Conservation (phyloP, 92 coral and sea anemone genomes). For the Porites lobata region DNA sequence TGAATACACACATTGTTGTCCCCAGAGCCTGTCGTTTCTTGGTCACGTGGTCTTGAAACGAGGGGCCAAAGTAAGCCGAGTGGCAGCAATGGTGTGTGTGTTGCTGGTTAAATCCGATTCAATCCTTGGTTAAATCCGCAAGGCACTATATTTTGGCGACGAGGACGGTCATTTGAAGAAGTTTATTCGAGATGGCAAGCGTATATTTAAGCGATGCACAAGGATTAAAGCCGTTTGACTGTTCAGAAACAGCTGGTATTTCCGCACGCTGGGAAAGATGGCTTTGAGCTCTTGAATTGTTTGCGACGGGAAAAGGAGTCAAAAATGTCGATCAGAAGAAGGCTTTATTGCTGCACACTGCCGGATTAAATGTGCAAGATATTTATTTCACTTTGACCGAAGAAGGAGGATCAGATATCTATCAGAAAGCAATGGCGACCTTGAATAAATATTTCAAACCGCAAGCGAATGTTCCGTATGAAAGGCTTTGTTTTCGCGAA, state of each 20-base stretch:
- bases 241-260: slow-evolving; percentile 49
- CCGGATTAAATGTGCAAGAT: slow-evolving; percentile 70
- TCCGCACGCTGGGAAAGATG: slow-evolving; percentile 63
- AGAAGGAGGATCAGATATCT: slow-evolving; percentile 33
- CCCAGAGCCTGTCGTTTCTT: too few species aligned
- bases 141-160: too few species aligned
- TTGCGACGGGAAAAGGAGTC: slow-evolving; percentile 63
- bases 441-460: slow-evolving; percentile 38
- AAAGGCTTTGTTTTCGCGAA: background rate
- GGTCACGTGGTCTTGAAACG: too few species aligned
- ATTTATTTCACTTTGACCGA: slow-evolving; percentile 52
- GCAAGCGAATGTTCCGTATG: slow-evolving; percentile 33
- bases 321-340: slow-evolving; percentile 56
- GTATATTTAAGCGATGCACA: too few species aligned
- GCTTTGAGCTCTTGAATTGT: slow-evolving; percentile 62
- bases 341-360: slow-evolving; percentile 67
- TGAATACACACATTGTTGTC: too few species aligned
- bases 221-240: slow-evolving; percentile 24
- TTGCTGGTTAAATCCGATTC: too few species aligned
- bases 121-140: too few species aligned
- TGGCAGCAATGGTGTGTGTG: too few species aligned
- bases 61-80: too few species aligned
- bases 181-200: too few species aligned
- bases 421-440: slow-evolving; percentile 36
- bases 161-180: too few species aligned